Conservation (phyloP, 2,113 vertebrate genomes). For the Apus apus region DNA sequence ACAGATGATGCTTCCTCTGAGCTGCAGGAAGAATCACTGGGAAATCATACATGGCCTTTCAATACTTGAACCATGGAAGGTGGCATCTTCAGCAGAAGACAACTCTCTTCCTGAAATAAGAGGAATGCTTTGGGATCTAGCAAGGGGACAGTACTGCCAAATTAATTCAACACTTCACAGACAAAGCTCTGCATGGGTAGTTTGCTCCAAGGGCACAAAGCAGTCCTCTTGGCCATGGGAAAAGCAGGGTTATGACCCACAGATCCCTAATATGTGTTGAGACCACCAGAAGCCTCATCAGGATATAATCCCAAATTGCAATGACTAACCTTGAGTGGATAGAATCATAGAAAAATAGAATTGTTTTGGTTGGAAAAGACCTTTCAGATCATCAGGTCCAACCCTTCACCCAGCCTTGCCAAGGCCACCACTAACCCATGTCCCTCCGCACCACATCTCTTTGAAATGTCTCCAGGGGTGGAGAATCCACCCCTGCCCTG, state of each 20-base stretch:
- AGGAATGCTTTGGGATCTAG: neutral
- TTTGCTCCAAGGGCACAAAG: neutral
- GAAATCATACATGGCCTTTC: neutral
- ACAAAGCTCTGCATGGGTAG: neutral
- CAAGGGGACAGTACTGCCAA: neutral
- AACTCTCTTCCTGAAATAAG: neutral
- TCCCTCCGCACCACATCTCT: too few relatives aligned
- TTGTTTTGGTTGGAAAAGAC: too few relatives aligned
- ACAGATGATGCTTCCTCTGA: neutral
- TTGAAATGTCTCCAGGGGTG: too few relatives aligned
- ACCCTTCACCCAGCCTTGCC: too few relatives aligned
- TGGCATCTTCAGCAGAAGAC: neutral
- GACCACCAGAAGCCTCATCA: neutral
- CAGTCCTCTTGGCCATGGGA: neutral
- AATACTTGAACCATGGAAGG: neutral
- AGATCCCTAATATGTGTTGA: accelerated
- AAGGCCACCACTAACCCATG: too few relatives aligned
- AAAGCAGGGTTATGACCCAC: neutral
- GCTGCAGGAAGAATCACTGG: neutral
- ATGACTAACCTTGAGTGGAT: too few relatives aligned
- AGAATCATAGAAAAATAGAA: too few relatives aligned
- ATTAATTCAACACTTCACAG: neutral
- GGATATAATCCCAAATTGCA: neutral
- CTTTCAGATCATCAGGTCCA: too few relatives aligned
- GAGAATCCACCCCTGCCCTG: too few relatives aligned